Evolutionary conservation across 2,888 invertebrate species (phyloP).

Genomic region (Diaperis boleti): DNA sequence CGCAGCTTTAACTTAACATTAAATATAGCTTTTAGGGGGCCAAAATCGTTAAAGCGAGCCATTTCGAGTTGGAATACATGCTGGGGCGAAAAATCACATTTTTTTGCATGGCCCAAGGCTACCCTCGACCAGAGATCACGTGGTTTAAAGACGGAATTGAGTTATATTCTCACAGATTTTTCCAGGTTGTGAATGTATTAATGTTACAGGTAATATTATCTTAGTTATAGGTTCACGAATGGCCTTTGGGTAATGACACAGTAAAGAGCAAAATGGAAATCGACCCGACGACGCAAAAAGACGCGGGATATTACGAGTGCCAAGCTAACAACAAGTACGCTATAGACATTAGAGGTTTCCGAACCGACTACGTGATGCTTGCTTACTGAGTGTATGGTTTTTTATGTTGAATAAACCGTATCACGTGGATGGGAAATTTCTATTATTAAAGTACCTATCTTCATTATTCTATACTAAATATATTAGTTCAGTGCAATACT

Average conservation of each 20-base stretch:
- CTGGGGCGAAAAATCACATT: conserved; percentile 82
- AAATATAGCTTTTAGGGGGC: conserved; percentile 70
- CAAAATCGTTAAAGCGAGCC: conserved; percentile 77
- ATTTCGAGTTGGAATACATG: conserved; percentile 80
- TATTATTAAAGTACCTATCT: conserved; percentile 9
- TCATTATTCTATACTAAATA: conserved; percentile 30
- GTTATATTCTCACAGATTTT: conserved; percentile 77
- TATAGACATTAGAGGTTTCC: conserved; percentile 75
- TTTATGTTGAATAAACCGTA: conserved; percentile 20
- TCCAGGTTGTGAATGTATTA: conserved; percentile 68
- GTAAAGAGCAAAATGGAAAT: conserved; percentile 82
- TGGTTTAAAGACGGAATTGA: conserved; percentile 85
- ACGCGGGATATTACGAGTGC: conserved; percentile 79
- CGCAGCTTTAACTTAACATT: not conserved
- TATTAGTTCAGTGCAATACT: conserved; percentile 38
- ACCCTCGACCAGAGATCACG: conserved; percentile 79
- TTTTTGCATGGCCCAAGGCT: conserved; percentile 79
- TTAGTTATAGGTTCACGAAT: conserved; percentile 74
- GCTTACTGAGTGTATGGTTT: conserved; percentile 61
- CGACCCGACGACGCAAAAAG: conserved; percentile 79
- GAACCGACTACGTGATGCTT: conserved; percentile 74
- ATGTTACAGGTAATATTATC: not conserved
- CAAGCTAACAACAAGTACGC: conserved; percentile 80
- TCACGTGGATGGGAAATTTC: conserved; percentile 11
- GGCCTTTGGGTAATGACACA: conserved; percentile 74